These are phyloP conservation scores for Liopterus haemorrhoidalis DNA, from an alignment of 2,888 invertebrate genomes.

Conservation along the genomic window DNA sequence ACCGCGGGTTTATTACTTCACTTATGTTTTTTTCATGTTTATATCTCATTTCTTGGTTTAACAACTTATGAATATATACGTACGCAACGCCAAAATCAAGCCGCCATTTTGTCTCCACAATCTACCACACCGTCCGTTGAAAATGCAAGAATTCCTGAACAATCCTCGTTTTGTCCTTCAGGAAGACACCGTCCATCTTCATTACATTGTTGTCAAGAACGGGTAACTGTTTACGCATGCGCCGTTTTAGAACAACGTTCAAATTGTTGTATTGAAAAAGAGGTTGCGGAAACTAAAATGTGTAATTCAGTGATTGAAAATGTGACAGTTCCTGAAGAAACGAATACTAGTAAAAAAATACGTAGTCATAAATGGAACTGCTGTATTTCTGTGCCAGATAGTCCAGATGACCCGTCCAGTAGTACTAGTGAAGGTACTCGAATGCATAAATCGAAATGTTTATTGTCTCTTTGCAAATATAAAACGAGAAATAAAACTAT, in stretches of 20 bases:
- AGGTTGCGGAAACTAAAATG: conserved; percentile 43
- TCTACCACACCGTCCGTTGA: conserved; percentile 26
- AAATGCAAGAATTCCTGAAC: conserved; percentile 26
- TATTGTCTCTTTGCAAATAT: conserved; percentile 43
- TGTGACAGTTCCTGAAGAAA: conserved; percentile 32
- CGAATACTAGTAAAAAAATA: conserved; percentile 29
- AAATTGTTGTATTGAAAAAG: conserved; percentile 30
- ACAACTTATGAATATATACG: conserved; percentile 88
- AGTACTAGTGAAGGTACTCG: conserved; percentile 36
- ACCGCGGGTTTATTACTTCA: conserved; percentile 74
- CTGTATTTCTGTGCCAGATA: conserved; percentile 54
- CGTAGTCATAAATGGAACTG: conserved; percentile 59
- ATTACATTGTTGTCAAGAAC: conserved; percentile 18
- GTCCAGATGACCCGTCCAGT: conserved; percentile 53
- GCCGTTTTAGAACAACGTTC: no score
- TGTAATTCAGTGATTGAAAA: conserved; percentile 45
- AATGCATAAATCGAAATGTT: conserved; percentile 38
- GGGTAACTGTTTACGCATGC: conserved; percentile 25
- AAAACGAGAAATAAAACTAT: conserved; percentile 32
- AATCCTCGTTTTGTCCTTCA: conserved; percentile 18
- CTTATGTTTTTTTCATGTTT: conserved; percentile 81
- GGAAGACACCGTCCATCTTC: conserved; percentile 38
- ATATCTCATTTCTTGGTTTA: conserved; percentile 71
- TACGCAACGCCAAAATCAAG: conserved; percentile 46
- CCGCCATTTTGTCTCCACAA: conserved; percentile 17